These are phyloP conservation scores for Drosophila pandora DNA, from an alignment of 1,140 invertebrate species.

Conservation along the genomic window DNA sequence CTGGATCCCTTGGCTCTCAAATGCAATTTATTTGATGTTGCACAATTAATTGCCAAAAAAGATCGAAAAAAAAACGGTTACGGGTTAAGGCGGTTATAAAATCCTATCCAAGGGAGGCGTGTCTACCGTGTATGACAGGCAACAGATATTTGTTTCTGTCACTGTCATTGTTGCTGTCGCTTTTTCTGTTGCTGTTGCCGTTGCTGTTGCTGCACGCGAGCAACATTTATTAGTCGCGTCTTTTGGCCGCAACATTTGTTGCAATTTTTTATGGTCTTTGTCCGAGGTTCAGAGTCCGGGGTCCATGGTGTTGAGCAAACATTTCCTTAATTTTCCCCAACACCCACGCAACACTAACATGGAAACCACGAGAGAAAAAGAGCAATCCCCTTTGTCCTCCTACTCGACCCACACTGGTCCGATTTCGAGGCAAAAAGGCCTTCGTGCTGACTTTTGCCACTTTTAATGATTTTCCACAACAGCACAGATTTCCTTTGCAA, in stretches of 20 bases:
- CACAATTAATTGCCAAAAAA: slow-evolving; percentile 74
- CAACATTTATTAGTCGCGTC: slow-evolving; percentile 68
- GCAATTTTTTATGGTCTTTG: slow-evolving; percentile 68
- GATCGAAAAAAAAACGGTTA: slow-evolving; percentile 31
- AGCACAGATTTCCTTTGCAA: slow-evolving; percentile 7
- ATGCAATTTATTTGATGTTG: slow-evolving; percentile 80
- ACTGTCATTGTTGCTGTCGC: slow-evolving; percentile 33
- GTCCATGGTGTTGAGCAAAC: slow-evolving; percentile 50
- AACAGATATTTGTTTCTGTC: slow-evolving; percentile 62
- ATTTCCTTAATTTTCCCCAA: slow-evolving; percentile 65
- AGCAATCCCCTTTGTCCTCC: slow-evolving; percentile 21
- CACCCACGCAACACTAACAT: slow-evolving; percentile 42
- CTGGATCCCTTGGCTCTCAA: slow-evolving; percentile 48
- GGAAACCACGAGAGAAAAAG: slow-evolving; percentile 1
- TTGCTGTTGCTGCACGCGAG: slow-evolving; percentile 44
- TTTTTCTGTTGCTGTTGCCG: slow-evolving; percentile 26
- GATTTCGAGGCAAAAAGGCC: neutral
- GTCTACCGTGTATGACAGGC: slow-evolving; percentile 32
- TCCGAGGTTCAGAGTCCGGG: slow-evolving; percentile 3
- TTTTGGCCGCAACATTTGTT: slow-evolving; percentile 75
- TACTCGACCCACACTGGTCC: slow-evolving; percentile 17
- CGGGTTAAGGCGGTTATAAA: slow-evolving; percentile 24
- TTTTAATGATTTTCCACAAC: slow-evolving; percentile 54
- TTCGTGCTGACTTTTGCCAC: slow-evolving; percentile 34
- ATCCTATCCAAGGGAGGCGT: slow-evolving; percentile 12